Evolutionary conservation across 2,113 vertebrate genomes (phyloP), one percentile per base, ranked within the genome.

Genomic region (Lophura nycthemera): DNA sequence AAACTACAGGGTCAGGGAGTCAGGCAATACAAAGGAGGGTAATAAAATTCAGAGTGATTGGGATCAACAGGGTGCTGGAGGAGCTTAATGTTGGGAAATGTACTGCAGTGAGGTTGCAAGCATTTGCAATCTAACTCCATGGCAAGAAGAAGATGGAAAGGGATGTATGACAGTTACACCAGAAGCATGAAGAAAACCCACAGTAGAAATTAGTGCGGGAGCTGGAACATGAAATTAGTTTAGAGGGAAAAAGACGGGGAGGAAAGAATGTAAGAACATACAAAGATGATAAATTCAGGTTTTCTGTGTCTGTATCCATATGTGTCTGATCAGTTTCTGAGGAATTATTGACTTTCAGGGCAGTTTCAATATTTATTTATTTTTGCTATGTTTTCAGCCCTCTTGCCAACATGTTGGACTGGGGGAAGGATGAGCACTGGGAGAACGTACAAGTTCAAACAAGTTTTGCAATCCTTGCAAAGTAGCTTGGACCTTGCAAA

Each of bases 41-140:
- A 88, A 94, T 52, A 93, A 93, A 96, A 89, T 87, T 94, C 79
- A 60, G 83, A 89, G 82, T 86, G 67, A 94, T 90, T 96, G 86
- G 87, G 77, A 96, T 95, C 94, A 90, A 88, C 73, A 40, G 64
- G 76, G 86, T 93, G 89, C 81, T 95, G 87, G 76, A 85, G 77
- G 87, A 96, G 64, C 16, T 92, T 80, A 59, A 60, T 38, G 65
- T 65, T 93, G 83, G 91, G 93, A 96, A 93, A 91, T 74, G 73
- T 18, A 50, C 27, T 56, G 66, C 77, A 79, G 75, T 0, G 0
- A 83, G 76, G 69, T 74, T 1, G 5, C 50, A 48, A 81, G 82
- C 59, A 50, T 83, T 73, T 70, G 45, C 2, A 3, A 73, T 93
- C 54, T 77, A 50, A 52, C 24, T 57, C 30, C 9, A 13, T n/a